Percentiles rank a stretch among this genome's conserved stretches.
Evolutionary conservation across 92 coral and sea anemone species (phyloP).

Genomic region (Plumapathes pennacea): DNA sequence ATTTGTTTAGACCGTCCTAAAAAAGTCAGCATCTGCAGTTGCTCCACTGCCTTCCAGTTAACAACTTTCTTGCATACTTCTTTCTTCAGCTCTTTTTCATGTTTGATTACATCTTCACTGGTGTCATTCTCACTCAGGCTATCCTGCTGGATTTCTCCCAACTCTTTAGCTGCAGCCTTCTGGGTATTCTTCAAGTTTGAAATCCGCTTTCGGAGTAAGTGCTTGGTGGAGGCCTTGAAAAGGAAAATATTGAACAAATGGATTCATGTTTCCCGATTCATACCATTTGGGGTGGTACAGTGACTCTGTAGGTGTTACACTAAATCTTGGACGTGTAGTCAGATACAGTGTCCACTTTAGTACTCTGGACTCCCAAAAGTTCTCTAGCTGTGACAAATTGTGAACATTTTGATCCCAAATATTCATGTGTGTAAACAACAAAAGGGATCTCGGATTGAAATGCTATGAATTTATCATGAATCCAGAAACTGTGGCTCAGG

Average conservation of each 20-base stretch:
- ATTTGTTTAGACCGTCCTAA: not conserved
- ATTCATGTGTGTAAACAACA: too few relatives aligned
- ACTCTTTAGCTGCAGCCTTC: not conserved
- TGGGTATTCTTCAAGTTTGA: conserved; percentile 7
- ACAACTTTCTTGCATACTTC: conserved; percentile 2
- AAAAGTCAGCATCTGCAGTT: conserved; percentile 7
- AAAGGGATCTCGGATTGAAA: too few relatives aligned
- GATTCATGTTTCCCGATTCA: not conserved
- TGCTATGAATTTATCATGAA: too few relatives aligned
- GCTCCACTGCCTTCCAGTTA: conserved; percentile 22
- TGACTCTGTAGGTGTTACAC: too few relatives aligned
- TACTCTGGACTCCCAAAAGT: too few relatives aligned
- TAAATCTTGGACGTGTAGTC: too few relatives aligned
- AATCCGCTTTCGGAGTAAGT: conserved; percentile 8
- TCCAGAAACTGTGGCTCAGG: too few relatives aligned
- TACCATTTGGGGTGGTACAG: too few relatives aligned
- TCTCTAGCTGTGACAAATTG: too few relatives aligned
- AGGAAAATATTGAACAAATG: not conserved
- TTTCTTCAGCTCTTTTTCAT: conserved; percentile 10
- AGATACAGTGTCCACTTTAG: too few relatives aligned
- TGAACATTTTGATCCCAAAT: too few relatives aligned
- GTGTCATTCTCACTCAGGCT: not conserved
- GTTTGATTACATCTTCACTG: conserved; percentile 3
- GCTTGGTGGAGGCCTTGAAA: conserved; percentile 11
- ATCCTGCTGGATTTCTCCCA: not conserved